phyloP scores from a whole-genome alignment of 1,140 invertebrate genomes.

The Reticulitermes speratus region DNA sequence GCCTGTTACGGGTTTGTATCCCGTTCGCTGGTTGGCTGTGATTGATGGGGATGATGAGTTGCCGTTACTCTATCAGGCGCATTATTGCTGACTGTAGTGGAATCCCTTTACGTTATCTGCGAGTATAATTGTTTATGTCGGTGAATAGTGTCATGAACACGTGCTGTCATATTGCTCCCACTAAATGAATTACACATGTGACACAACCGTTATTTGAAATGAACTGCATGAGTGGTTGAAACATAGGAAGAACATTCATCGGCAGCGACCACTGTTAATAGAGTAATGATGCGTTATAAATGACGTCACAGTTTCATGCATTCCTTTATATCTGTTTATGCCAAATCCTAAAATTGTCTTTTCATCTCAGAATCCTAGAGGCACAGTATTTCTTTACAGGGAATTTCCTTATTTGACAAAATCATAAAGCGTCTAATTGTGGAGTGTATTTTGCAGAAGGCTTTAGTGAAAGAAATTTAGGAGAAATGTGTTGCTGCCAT shows the following conservation, averaged over 20 bases:
- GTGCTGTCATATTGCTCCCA: not conserved
- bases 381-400: too few relatives aligned
- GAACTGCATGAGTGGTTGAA: not conserved
- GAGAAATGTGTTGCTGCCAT: too few relatives aligned
- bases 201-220: not conserved
- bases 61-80: too few relatives aligned
- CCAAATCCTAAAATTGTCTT: not conserved
- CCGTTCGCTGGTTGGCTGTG: not conserved
- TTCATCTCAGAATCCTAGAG: too few relatives aligned
- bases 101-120: not conserved
- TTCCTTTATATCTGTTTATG: not conserved
- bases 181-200: slow-evolving; percentile 17
- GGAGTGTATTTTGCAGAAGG: too few relatives aligned
- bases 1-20: too few relatives aligned
- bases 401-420: too few relatives aligned
- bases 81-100: not conserved
- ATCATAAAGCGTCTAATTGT: too few relatives aligned
- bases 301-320: not conserved
- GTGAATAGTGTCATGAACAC: not conserved
- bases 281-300: not conserved
- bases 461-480: too few relatives aligned
- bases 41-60: not conserved
- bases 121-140: not conserved
- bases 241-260: not conserved
- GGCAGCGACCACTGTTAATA: not conserved